These are phyloP conservation scores for Coenobita brevimanus DNA, from an alignment of 1,140 invertebrate species.

Conservation along the genomic window DNA sequence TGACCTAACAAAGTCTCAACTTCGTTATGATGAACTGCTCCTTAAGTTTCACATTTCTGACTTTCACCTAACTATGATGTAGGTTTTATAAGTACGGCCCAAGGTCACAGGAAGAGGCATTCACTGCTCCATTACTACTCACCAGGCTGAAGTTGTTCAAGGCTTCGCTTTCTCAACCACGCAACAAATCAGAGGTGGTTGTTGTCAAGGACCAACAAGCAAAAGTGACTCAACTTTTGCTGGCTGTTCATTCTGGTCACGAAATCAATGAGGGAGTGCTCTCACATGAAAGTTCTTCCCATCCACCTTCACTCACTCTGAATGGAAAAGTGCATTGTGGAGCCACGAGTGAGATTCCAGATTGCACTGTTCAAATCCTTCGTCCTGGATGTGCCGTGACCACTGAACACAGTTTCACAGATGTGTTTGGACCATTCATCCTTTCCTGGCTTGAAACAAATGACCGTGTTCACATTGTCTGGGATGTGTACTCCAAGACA, in stretches of 20 bases:
- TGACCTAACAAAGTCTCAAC: too few relatives aligned
- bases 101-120: too few relatives aligned
- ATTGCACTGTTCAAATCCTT: constrained; percentile 23
- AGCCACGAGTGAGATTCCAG: constrained; percentile 1
- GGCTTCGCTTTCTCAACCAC: constrained; percentile 1
- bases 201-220: constrained; percentile 20
- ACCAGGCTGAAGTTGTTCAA: constrained; percentile 16
- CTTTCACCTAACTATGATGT: too few relatives aligned
- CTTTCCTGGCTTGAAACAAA: constrained; percentile 22
- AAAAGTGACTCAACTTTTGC: not conserved
- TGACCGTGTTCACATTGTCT: not conserved
- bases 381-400: constrained; percentile 6
- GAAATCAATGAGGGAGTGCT: not conserved
- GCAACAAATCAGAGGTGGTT: not conserved
- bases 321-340: constrained; percentile 2
- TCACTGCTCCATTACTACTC: too few relatives aligned
- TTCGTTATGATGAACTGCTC: too few relatives aligned
- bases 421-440: constrained; percentile 13
- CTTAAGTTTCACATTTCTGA: too few relatives aligned
- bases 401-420: constrained; percentile 2
- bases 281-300: not conserved
- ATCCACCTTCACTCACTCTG: constrained; percentile 5
- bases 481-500: constrained; percentile 10
- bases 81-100: too few relatives aligned
- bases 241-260: not conserved